These are phyloP conservation scores for Acrossocheilus fasciatus DNA, from an alignment of 2,797 vertebrate genomes.

Conservation along the genomic window DNA sequence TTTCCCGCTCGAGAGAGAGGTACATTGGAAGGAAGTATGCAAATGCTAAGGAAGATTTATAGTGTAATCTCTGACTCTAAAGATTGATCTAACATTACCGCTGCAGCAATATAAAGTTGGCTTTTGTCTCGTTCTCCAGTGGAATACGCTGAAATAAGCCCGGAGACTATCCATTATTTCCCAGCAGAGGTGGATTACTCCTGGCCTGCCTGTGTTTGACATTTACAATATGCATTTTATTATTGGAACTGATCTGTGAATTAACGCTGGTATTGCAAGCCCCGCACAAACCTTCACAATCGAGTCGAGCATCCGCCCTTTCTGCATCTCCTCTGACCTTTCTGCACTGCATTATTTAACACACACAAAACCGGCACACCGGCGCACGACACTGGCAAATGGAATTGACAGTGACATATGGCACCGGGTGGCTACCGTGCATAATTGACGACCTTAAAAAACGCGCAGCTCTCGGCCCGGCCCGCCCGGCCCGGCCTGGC, in stretches of 20 bases:
- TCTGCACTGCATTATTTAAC: conserved; percentile 84
- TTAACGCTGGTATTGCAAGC: conserved; percentile 75
- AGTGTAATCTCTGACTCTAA: conserved; percentile 44
- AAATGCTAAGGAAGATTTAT: conserved; percentile 52
- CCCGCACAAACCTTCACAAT: conserved; percentile 37
- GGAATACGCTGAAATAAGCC: conserved; percentile 53
- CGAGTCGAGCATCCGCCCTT: conserved; percentile 71
- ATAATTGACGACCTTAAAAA: conserved; percentile 83
- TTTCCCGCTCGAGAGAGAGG: conserved; percentile 11
- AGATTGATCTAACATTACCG: conserved; percentile 44
- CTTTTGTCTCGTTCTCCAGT: conserved; percentile 49
- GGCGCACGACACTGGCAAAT: conserved; percentile 76
- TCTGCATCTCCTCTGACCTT: conserved; percentile 79
- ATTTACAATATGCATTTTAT: conserved; percentile 86
- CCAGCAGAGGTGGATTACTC: conserved; percentile 79
- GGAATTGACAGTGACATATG: conserved; percentile 84
- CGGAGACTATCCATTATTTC: conserved; percentile 81
- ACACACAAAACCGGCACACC: conserved; percentile 80
- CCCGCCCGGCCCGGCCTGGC: neutral
- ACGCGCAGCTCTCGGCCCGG: conserved; percentile 39
- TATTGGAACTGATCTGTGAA: conserved; percentile 86
- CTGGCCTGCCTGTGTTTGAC: conserved; percentile 78
- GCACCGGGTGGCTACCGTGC: conserved; percentile 76
- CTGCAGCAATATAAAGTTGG: conserved; percentile 42
- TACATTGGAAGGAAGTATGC: conserved; percentile 48